These are phyloP conservation scores for Arctia plantaginis DNA, from an alignment of 2,888 invertebrate genomes.

Conservation along the genomic window DNA sequence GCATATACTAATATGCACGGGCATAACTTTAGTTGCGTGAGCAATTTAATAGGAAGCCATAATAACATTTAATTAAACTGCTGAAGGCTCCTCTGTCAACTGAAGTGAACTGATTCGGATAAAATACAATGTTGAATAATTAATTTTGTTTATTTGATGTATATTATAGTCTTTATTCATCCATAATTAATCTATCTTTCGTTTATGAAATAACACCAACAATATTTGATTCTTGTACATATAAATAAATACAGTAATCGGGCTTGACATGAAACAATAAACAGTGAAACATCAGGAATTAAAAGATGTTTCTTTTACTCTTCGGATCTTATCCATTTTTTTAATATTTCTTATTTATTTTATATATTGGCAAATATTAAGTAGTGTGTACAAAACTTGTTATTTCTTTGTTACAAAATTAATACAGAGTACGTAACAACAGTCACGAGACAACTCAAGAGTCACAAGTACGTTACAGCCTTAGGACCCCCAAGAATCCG, in stretches of 20 bases:
- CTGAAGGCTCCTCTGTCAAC: background rate
- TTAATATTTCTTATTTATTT: too few relatives aligned
- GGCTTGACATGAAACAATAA: background rate
- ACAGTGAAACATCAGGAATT: too few relatives aligned
- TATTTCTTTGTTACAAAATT: too few relatives aligned
- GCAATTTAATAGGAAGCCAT: slow-evolving; percentile 1
- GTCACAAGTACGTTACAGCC: too few relatives aligned
- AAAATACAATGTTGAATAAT: background rate
- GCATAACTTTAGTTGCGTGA: slow-evolving; percentile 3
- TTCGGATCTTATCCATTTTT: too few relatives aligned
- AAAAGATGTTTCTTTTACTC: too few relatives aligned
- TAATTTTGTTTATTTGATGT: slow-evolving; percentile 23
- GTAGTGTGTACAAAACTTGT: too few relatives aligned
- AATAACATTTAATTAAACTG: background rate
- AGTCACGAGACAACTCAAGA: too few relatives aligned
- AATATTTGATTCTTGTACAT: slow-evolving; percentile 23
- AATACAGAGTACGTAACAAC: too few relatives aligned
- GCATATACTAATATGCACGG: background rate
- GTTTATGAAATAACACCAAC: slow-evolving; percentile 33
- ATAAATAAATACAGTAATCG: slow-evolving; percentile 22
- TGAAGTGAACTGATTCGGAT: background rate
- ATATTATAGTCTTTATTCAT: slow-evolving; percentile 18
- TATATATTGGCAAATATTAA: too few relatives aligned
- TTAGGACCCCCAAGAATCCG: too few relatives aligned
- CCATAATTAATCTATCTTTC: slow-evolving; percentile 37